Base-by-base conservation (phyloP, 2,888 invertebrate genomes). In the Heliconius erato region DNA sequence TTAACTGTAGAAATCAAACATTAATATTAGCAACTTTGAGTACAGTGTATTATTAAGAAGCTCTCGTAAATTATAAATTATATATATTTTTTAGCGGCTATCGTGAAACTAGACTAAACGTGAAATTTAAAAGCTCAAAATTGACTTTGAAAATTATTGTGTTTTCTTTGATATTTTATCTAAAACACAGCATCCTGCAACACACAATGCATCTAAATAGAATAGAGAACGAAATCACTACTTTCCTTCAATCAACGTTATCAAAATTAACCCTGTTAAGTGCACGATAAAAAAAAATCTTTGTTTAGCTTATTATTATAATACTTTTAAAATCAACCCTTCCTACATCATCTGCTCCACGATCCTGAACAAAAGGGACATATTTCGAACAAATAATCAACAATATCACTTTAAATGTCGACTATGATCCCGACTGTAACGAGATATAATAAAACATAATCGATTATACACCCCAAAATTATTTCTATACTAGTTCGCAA, bases 391-490 rank as follows among this genome's bases (percentile, higher is more conserved):
- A 87, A 87, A 87, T 88, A 88, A 88, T 87, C 82, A 85, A 85
- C 86, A 82, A 84, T 85, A 87, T 87, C 88, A 88, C 89, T 87
- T 88, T 88, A 86, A 87, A 87, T 89, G 85, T 85, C 84, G 82
- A 80, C 79, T 85, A 85, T 86, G 87, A 90, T 90, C 89, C 90
- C 91, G 88, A 87, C 88, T 89, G 89, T 93, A 92, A 93, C 91
- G 89, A 91, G 91, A 91, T 92, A 91, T 92, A 92, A 92, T 91
- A 91, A 88, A 92, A 90, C 90, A 88, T 93, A 93, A 93, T 94
- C 93, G 94, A 94, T 94, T 93, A 91, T 90, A 92, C 92, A 89
- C 92, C 93, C 93, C 88, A 88, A 91, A 91, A 89, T 92, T 92
- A 91, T 92, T 90, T 88, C 87, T 88, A 84, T 87, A 87, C 85